Conservation (phyloP, 2,113 vertebrate genomes). For the Salminus brasiliensis region DNA sequence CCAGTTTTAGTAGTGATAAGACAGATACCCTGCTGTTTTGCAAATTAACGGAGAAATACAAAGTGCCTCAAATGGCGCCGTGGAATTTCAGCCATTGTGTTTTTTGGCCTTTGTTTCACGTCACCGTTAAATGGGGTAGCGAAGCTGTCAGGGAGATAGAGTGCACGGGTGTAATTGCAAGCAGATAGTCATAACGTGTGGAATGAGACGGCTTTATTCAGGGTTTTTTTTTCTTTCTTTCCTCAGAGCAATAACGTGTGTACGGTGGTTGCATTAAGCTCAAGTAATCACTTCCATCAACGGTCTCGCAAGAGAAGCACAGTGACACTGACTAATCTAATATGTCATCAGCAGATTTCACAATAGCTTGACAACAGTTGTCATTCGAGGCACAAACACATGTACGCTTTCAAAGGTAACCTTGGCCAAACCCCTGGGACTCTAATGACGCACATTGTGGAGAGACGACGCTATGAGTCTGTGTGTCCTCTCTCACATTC, state of each 20-base stretch:
- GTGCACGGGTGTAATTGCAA: background rate
- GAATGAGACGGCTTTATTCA: background rate
- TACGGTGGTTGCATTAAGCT: conserved; percentile 2
- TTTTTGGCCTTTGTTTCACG: background rate
- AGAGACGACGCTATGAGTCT: background rate
- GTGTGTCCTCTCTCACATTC: background rate
- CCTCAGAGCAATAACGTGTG: background rate
- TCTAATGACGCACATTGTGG: background rate
- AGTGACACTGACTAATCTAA: conserved; percentile 2
- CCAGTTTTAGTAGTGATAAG: conserved; percentile 34
- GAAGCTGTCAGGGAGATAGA: background rate
- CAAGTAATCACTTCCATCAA: conserved; percentile 1
- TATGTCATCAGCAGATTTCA: background rate
- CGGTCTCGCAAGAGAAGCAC: background rate
- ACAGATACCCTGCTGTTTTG: conserved; percentile 13
- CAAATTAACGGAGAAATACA: conserved; percentile 30
- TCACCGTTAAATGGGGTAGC: background rate
- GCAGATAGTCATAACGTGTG: background rate
- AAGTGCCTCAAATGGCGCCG: background rate
- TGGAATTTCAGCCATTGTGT: background rate
- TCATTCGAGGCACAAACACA: background rate
- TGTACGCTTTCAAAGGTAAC: background rate
- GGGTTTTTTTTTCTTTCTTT: background rate
- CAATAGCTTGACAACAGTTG: background rate
- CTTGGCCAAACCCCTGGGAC: background rate